Conservation (phyloP, 1,140 invertebrate genomes). For the Caenorhabditis latens region DNA sequence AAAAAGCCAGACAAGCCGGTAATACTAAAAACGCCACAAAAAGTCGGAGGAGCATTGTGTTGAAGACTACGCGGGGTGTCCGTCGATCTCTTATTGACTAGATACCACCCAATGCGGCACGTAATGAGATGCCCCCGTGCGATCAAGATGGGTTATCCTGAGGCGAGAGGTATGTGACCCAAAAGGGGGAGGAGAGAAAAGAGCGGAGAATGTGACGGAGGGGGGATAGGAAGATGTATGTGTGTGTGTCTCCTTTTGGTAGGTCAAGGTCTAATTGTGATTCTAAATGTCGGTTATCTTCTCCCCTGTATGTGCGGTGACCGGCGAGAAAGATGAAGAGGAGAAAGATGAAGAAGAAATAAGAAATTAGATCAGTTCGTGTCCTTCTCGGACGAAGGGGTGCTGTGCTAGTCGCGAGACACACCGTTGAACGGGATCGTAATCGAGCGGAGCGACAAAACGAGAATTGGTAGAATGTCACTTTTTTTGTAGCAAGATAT, state of each 20-base stretch:
- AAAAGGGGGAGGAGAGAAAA: conserved; percentile 52
- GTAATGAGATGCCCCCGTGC: conserved; percentile 44
- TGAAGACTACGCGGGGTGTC: not conserved
- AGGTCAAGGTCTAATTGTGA: conserved; percentile 55
- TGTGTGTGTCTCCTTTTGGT: conserved; percentile 40
- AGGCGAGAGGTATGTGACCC: conserved; percentile 17
- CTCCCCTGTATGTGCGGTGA: not conserved
- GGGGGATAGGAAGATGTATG: not conserved
- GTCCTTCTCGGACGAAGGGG: conserved; percentile 44
- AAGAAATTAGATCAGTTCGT: conserved; percentile 51
- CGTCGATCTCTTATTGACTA: conserved; percentile 33
- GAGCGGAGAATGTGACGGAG: not conserved
- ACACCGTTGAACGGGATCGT: conserved; percentile 1
- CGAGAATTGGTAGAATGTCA: not conserved
- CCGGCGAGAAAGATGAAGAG: not conserved
- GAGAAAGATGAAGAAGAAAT: conserved; percentile 1
- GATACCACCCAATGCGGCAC: conserved; percentile 55
- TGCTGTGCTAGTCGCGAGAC: conserved; percentile 44
- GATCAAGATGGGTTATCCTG: conserved; percentile 35
- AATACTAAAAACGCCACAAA: conserved; percentile 10
- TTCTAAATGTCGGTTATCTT: conserved; percentile 49
- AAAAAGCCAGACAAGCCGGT: conserved; percentile 66
- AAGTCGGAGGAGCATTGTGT: conserved; percentile 22
- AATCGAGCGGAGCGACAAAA: conserved; percentile 1
- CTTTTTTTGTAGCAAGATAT: not conserved